Percentiles rank a stretch among this genome's conserved stretches.
These are phyloP conservation scores for Tangara arthus DNA, from an alignment of 2,797 vertebrate genomes.

Conservation along the genomic window DNA sequence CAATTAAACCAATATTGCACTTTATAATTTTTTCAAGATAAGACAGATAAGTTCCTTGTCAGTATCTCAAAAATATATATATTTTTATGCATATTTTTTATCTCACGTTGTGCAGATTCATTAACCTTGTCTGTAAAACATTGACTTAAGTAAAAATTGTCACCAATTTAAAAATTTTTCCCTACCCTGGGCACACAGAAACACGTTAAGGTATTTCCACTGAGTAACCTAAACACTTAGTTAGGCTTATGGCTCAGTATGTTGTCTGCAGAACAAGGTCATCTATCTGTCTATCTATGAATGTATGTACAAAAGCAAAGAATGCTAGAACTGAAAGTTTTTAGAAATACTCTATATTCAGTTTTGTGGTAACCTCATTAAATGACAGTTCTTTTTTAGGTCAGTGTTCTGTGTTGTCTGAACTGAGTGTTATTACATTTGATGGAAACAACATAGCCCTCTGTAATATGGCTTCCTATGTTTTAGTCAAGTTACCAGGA, in stretches of 20 bases:
- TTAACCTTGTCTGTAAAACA: not conserved
- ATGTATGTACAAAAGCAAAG: not conserved
- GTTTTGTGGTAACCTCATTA: slow-evolving; percentile 29
- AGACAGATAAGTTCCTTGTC: not conserved
- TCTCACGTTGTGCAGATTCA: not conserved
- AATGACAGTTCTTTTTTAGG: slow-evolving; percentile 75
- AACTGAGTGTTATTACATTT: slow-evolving; percentile 94
- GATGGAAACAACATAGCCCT: slow-evolving; percentile 96
- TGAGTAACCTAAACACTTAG: not conserved
- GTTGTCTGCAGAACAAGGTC: not conserved
- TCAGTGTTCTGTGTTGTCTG: slow-evolving; percentile 94
- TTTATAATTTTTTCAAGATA: not conserved
- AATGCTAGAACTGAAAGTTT: not conserved
- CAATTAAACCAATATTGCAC: not conserved
- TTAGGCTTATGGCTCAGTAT: not conserved
- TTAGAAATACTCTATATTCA: not conserved
- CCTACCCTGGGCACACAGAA: not conserved
- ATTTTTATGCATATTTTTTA: not conserved
- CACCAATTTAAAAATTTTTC: not conserved
- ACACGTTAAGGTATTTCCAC: not conserved
- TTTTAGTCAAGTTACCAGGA: slow-evolving; percentile 88
- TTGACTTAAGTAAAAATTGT: not conserved
- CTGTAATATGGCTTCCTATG: slow-evolving; percentile 92
- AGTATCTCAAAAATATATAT: not conserved
- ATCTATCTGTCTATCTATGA: not conserved